These are phyloP conservation scores for Alsophila aescularia DNA, from an alignment of 2,888 invertebrate genomes.

Conservation along the genomic window DNA sequence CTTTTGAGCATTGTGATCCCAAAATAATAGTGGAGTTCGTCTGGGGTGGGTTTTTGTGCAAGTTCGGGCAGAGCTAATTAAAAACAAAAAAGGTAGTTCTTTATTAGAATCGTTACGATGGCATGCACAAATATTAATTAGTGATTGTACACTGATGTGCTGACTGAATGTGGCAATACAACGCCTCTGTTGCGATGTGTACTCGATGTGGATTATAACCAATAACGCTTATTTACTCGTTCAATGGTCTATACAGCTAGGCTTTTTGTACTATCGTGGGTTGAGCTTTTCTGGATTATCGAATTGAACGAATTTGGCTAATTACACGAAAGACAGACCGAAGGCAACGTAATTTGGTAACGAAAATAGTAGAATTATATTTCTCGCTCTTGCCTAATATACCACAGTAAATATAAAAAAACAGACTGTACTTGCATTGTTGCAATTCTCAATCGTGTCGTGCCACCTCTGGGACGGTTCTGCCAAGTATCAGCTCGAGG, in stretches of 20 bases:
- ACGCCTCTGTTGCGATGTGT: background rate
- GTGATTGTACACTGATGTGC: conserved; percentile 1
- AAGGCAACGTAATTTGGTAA: background rate
- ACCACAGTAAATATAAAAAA: too few relatives aligned
- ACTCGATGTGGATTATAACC: conserved; percentile 30
- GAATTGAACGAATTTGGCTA: conserved; percentile 34
- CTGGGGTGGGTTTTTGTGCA: too few relatives aligned
- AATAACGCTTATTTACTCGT: conserved; percentile 48
- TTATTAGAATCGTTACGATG: too few relatives aligned
- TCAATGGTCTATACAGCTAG: conserved; percentile 41
- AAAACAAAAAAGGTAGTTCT: too few relatives aligned
- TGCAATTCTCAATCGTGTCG: too few relatives aligned
- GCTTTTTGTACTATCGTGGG: conserved; percentile 28
- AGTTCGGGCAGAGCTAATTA: too few relatives aligned
- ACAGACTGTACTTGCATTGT: too few relatives aligned
- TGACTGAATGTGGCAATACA: background rate
- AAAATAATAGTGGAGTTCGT: too few relatives aligned
- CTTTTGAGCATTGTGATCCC: too few relatives aligned
- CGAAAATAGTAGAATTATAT: background rate
- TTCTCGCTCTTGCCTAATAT: background rate
- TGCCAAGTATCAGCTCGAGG: too few relatives aligned
- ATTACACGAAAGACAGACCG: conserved; percentile 24
- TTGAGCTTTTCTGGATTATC: conserved; percentile 37
- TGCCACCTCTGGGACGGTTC: too few relatives aligned
- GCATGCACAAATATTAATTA: background rate